Evolutionary conservation across 2,888 invertebrate species (phyloP).

Genomic region (Drosophila setosimentum): DNA sequence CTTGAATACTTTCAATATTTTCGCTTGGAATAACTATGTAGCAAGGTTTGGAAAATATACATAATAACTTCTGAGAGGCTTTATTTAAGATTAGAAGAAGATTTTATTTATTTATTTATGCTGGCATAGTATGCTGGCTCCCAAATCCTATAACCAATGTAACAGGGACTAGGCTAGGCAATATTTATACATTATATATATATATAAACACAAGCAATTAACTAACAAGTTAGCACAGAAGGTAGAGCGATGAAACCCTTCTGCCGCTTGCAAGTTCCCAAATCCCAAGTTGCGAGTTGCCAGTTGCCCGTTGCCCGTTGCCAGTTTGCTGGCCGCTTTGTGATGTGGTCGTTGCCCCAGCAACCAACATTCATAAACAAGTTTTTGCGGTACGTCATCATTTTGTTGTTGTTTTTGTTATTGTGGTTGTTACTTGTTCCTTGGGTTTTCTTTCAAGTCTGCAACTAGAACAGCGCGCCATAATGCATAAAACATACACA

Average conservation of each 20-base stretch:
- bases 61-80: not conserved
- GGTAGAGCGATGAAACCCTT: conserved; percentile 14
- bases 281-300: conserved; percentile 19
- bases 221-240: conserved; percentile 52
- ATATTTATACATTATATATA: conserved; percentile 1
- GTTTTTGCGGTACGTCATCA: conserved; percentile 68
- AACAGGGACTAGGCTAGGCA: conserved; percentile 15
- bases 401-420: conserved; percentile 31
- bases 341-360: conserved; percentile 76
- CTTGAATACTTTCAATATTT: not conserved
- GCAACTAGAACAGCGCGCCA: conserved; percentile 58
- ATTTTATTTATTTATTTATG: not conserved
- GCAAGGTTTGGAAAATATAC: not conserved
- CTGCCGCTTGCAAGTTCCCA: conserved; percentile 20
- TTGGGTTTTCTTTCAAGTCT: conserved; percentile 40
- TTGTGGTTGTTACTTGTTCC: conserved; percentile 28
- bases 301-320: conserved; percentile 20
- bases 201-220: conserved; percentile 36
- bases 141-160: conserved; percentile 4
- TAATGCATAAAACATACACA: conserved; percentile 46
- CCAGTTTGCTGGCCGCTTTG: conserved; percentile 42
- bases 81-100: not conserved
- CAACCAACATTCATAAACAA: conserved; percentile 78
- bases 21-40: not conserved
- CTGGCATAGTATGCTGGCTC: no score